These are phyloP conservation scores for Petrophora chlorosata DNA, from an alignment of 2,888 invertebrate genomes.

Conservation along the genomic window DNA sequence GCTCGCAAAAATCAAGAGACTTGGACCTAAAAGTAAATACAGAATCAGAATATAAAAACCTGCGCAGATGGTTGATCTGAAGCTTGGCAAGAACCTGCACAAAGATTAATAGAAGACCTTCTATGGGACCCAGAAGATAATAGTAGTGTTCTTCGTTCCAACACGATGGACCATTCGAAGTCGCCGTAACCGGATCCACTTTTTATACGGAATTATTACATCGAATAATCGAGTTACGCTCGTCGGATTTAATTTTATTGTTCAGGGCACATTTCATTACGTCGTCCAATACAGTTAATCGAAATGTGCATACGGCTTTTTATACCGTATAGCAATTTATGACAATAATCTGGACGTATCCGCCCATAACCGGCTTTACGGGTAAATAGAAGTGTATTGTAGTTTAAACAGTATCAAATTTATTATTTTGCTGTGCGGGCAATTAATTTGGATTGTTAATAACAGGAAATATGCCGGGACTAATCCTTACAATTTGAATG, in stretches of 20 bases:
- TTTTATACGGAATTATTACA: constrained; percentile 45
- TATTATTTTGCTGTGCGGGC: constrained; percentile 54
- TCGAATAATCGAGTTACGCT: constrained; percentile 46
- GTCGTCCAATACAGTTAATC: constrained; percentile 58
- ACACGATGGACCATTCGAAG: too few species aligned
- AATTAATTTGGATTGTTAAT: constrained; percentile 55
- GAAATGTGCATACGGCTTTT: constrained; percentile 56
- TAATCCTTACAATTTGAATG: constrained; percentile 28
- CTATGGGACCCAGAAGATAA: too few species aligned
- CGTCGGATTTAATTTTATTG: constrained; percentile 58
- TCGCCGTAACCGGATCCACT: constrained; percentile 18
- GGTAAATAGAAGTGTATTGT: constrained; percentile 60
- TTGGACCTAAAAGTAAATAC: too few species aligned
- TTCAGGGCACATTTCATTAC: constrained; percentile 58
- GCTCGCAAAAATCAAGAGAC: too few species aligned
- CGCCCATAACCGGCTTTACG: constrained; percentile 60
- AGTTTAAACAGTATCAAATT: constrained; percentile 60
- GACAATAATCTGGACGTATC: constrained; percentile 70
- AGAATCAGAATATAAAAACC: too few species aligned
- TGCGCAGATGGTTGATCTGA: too few species aligned
- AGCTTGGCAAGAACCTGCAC: too few species aligned
- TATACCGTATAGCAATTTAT: constrained; percentile 57
- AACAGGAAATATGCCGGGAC: constrained; percentile 22
- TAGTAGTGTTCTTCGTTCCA: too few species aligned
- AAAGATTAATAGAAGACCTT: too few species aligned